A percentile compares a stretch with the other conserved stretches of the same genome.
Evolutionary conservation across 2,888 invertebrate species (phyloP).

Genomic region (Mactromeris polynyma): DNA sequence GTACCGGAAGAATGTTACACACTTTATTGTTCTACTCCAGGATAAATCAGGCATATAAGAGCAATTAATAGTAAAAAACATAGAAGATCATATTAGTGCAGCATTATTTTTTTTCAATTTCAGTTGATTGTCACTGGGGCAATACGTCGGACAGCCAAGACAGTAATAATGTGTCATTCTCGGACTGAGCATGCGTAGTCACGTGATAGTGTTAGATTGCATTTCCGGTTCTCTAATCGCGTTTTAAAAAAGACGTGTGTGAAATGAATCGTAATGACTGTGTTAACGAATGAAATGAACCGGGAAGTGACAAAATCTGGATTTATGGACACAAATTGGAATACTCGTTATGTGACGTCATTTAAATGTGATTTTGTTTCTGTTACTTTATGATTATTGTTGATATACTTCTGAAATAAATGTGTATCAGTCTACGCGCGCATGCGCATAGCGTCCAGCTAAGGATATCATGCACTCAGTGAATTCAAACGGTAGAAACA

Average conservation of each 20-base stretch:
- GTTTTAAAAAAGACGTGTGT: too few relatives aligned
- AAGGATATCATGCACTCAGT: too few relatives aligned
- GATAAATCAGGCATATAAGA: too few relatives aligned
- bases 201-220: not conserved
- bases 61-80: too few relatives aligned
- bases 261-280: not conserved
- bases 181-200: slow-evolving; percentile 61
- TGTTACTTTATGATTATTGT: too few relatives aligned
- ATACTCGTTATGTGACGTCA: not conserved
- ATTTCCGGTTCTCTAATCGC: too few relatives aligned
- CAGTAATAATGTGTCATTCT: slow-evolving; percentile 74
- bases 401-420: too few relatives aligned
- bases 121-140: slow-evolving; percentile 73
- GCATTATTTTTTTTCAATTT: slow-evolving; percentile 31
- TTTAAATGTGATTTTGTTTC: not conserved
- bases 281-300: not conserved
- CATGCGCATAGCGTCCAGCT: too few relatives aligned
- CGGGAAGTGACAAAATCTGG: not conserved
- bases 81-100: not conserved
- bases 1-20: too few relatives aligned
- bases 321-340: not conserved
- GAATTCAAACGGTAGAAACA: too few relatives aligned
- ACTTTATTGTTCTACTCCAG: too few relatives aligned
- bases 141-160: slow-evolving; percentile 75
- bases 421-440: too few relatives aligned